Evolutionary conservation across 2,888 invertebrate species (phyloP), one percentile per base, ranked within the genome.

Genomic region (Drosophila bunnanda): DNA sequence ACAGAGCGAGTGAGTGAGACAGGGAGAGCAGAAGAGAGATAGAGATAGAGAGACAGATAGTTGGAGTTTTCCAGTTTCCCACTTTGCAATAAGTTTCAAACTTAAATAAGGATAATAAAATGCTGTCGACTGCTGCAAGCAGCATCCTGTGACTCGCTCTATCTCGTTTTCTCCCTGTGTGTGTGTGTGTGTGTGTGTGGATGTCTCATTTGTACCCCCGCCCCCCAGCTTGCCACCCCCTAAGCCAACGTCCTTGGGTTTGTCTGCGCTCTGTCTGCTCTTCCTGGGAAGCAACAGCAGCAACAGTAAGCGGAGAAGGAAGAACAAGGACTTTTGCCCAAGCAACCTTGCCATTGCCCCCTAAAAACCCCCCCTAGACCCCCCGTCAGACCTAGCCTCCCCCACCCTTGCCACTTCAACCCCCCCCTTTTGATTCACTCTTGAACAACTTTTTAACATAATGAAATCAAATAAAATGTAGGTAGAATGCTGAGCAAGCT

Each of bases 101-200:
- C 89, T 90, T 88, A 89, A 90, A 90, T 90, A 90, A 90, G 89
- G 89, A 90, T 90, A 90, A 90, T 90, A 90, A 86, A 86, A 86
- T 89, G 88, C 89, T 89, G 75, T 79, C 88, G 79, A 80, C 86
- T 84, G 78, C 79, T 66, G 52, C 25, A 25, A 65, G 55, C 38
- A 74, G 74, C 46, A 48, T 57, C 62, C 59, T 65, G 50, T 38
- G 53, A 53, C 46, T 67, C 55, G 55, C 53, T 62, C 5, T 17
- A 9, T 25, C 9, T 39, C 10, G n/a, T n/a, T n/a, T n/a, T 58
- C 4, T 46, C 13, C 60, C 12, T 44, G 20, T 72, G 39, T 61
- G 3, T 55, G 12, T 72, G 22, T 44, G 38, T 71, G 60, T 32
- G 57, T 58, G 52, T 53, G 43, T 67, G 46, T 68, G 56, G 46